A percentile compares a stretch with the other conserved stretches of the same genome.
phyloP scores from a whole-genome alignment of 2,113 vertebrate species.

The Catagonus wagneri region DNA sequence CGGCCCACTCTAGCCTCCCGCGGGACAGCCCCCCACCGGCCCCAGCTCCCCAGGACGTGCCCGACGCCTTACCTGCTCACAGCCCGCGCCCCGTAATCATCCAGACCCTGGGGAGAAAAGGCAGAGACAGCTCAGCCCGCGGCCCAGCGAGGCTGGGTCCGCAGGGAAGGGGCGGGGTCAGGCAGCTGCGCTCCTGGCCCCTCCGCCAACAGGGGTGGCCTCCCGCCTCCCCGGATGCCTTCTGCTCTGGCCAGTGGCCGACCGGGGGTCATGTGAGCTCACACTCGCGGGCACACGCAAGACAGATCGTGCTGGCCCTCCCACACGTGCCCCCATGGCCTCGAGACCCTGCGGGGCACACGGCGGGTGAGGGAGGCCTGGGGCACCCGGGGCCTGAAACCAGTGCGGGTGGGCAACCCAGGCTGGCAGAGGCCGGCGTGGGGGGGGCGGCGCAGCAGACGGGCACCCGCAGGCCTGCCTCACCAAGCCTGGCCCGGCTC shows the following conservation, averaged over 20 bases:
- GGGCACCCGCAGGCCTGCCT: neutral
- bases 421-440: neutral
- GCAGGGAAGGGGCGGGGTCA: neutral
- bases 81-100: conserved; percentile 93
- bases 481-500: neutral
- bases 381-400: neutral
- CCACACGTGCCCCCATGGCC: rapidly evolving
- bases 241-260: neutral
- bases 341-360: neutral
- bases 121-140: neutral
- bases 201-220: neutral
- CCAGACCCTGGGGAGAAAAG: conserved; percentile 86
- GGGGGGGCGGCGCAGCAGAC: rapidly evolving
- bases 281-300: rapidly evolving
- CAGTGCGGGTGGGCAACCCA: no score
- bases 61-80: conserved; percentile 93
- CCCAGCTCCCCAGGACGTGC: neutral
- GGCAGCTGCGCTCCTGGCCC: neutral
- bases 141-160: neutral
- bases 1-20: neutral
- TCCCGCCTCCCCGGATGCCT: neutral
- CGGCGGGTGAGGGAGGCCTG: rapidly evolving
- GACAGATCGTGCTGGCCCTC: rapidly evolving
- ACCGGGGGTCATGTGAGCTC: rapidly evolving
- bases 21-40: rapidly evolving